Base-by-base conservation (phyloP, 1,140 invertebrate species). In the Hermetia illucens region DNA sequence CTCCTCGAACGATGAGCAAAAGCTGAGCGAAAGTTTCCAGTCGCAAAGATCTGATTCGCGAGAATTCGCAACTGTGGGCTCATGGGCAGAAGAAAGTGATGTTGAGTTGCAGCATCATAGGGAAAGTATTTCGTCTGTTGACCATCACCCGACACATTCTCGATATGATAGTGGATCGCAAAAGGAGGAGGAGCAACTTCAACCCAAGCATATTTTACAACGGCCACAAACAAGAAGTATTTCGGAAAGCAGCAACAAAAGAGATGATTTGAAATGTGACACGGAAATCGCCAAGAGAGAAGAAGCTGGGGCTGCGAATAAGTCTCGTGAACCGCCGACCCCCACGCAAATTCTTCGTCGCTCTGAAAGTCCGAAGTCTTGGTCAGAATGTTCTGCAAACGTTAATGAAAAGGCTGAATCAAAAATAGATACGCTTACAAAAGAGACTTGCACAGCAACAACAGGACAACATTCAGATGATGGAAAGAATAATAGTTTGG, bases 1-100 rank as follows among this genome's bases (percentile, higher is more conserved):
- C 5, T 53, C 55, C 0, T 56, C 55, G 1, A 46, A 52, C 9
- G 57, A 55, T 34, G 53, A 58, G 19, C 47, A 46, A 8, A 33
- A 34, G 22, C 34, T 8, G 21, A 31, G 10, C 30, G 29, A 21
- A 12, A 22, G 5, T 27, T 21, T 20, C 34, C 38, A 15, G 38
- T n/a, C 18, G 10, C 8, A 16, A 9, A 38, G 15, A 22, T 17
- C 39, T 9, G 18, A 27, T 24, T 2, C 33, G 21, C n/a, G 30
- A 24, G 33, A 44, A 22, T 37, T 41, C 25, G 15, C 21, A 24
- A n/a, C 37, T 17, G 37, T 39, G 0, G 51, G 47, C 2, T 60
- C 57, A 9, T 60, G 57, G 57, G 54, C 53, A 1, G 57, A 60
- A 36, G 57, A 60, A 41, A 56, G 54, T 5, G 57, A 57, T 42